Base-by-base conservation (phyloP, 2,113 vertebrate species). In the Abramis brama region DNA sequence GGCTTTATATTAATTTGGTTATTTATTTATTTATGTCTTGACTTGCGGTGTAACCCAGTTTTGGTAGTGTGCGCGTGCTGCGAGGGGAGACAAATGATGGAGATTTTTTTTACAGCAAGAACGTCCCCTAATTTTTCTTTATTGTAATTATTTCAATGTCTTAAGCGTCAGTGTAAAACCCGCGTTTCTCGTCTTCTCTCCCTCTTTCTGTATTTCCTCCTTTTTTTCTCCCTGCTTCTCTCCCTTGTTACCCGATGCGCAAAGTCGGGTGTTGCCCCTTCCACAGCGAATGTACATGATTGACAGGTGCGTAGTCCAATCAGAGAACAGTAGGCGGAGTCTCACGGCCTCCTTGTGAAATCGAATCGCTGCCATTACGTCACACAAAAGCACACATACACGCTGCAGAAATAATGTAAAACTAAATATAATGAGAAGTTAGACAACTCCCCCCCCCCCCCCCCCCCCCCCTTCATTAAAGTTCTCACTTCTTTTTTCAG, bases 231-330 rank as follows among this genome's bases (percentile, higher is more conserved):
- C 57, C 50, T 43, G 43, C 30, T 45, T 81, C 64, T 85, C 82
- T 87, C 83, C 85, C 90, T 91, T 90, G 92, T 93, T 91, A 93
- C 93, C 93, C 93, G 92, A 92, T 90, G 92, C 91, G 92, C 89
- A 88, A 89, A 93, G 90, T 91, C 94, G 94, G 95, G 95, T 95
- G 95, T 95, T 90, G 89, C 90, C 92, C 85, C 87, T 90, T 88
- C 88, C 68, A 47, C 57, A 10, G 73, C 81, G 68, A 89, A 82
- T 84, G 27, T 50, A 5, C 47, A 78, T 92, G 92, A 93, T 82
- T 88, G 94, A 94, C 68, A 89, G 88, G 27, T 83, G 45, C 3
- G 13, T 5, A 80, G 79, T 87, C 94, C 92, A 95, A 90, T 95
- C 91, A 90, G 52, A 83, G 68, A 1, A 68, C 87, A 87, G 66